phyloP scores from a whole-genome alignment of 2,797 vertebrate genomes.

The Anolis apletophallus region DNA sequence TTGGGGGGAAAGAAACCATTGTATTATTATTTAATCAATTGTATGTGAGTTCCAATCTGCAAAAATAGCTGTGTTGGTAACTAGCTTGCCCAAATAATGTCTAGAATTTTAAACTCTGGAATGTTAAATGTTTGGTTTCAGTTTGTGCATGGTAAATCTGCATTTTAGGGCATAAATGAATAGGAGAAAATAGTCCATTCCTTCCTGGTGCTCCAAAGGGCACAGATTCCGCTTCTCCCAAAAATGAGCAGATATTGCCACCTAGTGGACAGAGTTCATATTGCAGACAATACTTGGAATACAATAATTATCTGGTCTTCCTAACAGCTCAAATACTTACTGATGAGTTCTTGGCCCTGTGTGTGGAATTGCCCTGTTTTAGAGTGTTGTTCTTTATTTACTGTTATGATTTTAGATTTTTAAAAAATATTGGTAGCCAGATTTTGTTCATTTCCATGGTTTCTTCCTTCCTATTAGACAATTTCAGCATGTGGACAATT shows the following conservation, averaged over 20 bases:
- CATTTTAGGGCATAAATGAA: neutral
- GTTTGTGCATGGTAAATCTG: neutral
- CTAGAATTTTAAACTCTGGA: neutral
- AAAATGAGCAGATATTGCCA: slow-evolving; percentile 51
- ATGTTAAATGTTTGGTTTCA: neutral
- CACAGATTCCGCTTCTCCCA: neutral
- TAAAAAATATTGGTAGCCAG: too few species aligned
- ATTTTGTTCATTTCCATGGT: too few species aligned
- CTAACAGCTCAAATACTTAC: too few species aligned
- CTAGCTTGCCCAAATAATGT: neutral
- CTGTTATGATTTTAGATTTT: too few species aligned
- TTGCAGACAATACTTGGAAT: neutral
- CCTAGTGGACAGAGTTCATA: slow-evolving; percentile 48
- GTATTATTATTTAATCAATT: too few species aligned
- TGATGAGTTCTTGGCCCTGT: too few species aligned
- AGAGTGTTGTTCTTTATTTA: too few species aligned
- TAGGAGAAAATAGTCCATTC: neutral
- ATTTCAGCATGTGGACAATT: too few species aligned
- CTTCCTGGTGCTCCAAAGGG: neutral
- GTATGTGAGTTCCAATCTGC: too few species aligned
- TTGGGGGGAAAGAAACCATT: too few species aligned
- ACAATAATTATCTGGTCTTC: neutral
- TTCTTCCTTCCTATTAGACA: too few species aligned
- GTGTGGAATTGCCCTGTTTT: too few species aligned
- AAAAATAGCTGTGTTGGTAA: neutral